Evolutionary conservation across 2,888 invertebrate genomes (phyloP).

Genomic region (Nomada hirtipes): DNA sequence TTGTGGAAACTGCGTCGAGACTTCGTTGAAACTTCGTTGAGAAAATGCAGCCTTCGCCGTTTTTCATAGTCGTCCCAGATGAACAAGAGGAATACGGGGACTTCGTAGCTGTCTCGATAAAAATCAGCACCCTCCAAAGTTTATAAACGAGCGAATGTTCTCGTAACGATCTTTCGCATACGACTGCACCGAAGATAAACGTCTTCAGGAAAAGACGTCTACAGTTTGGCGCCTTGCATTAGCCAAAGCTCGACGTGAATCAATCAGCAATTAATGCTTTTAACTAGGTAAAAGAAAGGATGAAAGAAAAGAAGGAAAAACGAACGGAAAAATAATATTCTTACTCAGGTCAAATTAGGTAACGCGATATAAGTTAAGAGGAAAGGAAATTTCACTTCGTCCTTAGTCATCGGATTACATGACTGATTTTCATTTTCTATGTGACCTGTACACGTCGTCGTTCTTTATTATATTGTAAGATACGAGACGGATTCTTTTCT

Average conservation of each 20-base stretch:
- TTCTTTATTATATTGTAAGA: slow-evolving; percentile 1
- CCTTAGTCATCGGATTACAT: slow-evolving; percentile 41
- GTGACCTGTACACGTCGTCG: not conserved
- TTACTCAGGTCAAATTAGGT: slow-evolving; percentile 65
- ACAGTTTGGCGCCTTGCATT: slow-evolving; percentile 59
- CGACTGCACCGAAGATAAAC: slow-evolving; percentile 1
- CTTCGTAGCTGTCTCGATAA: slow-evolving; percentile 4
- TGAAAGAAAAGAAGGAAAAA: slow-evolving; percentile 34
- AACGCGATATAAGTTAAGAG: slow-evolving; percentile 47
- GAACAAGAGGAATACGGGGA: slow-evolving; percentile 17
- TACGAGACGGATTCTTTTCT: slow-evolving; percentile 22
- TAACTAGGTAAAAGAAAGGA: slow-evolving; percentile 28
- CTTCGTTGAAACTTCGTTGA: not conserved
- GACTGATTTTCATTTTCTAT: slow-evolving; percentile 25
- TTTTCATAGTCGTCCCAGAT: slow-evolving; percentile 4
- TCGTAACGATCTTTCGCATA: not conserved
- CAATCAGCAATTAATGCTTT: slow-evolving; percentile 52
- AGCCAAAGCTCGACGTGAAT: slow-evolving; percentile 64
- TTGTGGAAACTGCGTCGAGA: slow-evolving; percentile 11
- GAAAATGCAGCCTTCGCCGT: slow-evolving; percentile 31
- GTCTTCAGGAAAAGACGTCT: slow-evolving; percentile 17
- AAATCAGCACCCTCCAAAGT: not conserved
- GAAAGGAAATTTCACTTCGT: slow-evolving; percentile 49
- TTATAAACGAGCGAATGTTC: not conserved
- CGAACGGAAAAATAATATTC: slow-evolving; percentile 57